A percentile compares a stretch with the other conserved stretches of the same genome.
These are phyloP conservation scores for Antechinus stuartii DNA, from an alignment of 2,113 vertebrate genomes.

Conservation along the genomic window DNA sequence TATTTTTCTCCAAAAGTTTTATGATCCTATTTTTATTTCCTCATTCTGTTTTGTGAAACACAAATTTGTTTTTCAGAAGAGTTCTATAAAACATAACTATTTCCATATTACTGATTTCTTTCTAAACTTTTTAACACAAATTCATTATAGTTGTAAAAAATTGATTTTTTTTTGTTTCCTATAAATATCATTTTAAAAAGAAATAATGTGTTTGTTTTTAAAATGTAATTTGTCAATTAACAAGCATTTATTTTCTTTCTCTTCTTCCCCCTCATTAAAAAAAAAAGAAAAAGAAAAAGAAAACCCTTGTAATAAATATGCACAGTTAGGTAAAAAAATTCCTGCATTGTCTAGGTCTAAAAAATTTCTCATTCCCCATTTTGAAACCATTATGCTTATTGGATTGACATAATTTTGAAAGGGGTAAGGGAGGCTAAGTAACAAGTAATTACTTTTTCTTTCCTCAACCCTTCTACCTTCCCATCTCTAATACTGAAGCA, in stretches of 20 bases:
- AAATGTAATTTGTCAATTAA: not conserved
- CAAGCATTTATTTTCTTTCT: slow-evolving; percentile 1
- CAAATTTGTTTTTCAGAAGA: not conserved
- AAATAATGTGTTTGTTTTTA: not conserved
- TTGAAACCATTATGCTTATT: not conserved
- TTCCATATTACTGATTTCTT: slow-evolving; percentile 12
- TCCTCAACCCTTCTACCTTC: not conserved
- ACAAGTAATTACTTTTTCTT: not conserved
- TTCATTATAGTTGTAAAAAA: not conserved
- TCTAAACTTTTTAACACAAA: not conserved
- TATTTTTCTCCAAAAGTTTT: slow-evolving; percentile 3
- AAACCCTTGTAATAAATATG: not conserved
- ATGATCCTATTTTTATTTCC: not conserved
- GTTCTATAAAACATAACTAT: slow-evolving; percentile 34
- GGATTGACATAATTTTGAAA: not conserved
- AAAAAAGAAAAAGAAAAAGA: not conserved
- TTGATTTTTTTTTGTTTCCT: not conserved
- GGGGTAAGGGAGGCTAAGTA: not conserved
- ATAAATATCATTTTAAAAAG: not conserved
- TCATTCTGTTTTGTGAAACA: slow-evolving; percentile 14
- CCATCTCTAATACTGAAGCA: not conserved
- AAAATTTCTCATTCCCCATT: not conserved
- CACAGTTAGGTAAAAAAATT: not conserved
- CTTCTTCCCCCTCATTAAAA: not conserved
- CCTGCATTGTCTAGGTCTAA: not conserved